Evolutionary conservation across 1,140 invertebrate genomes (phyloP).

Genomic region (Drosophila repleta): DNA sequence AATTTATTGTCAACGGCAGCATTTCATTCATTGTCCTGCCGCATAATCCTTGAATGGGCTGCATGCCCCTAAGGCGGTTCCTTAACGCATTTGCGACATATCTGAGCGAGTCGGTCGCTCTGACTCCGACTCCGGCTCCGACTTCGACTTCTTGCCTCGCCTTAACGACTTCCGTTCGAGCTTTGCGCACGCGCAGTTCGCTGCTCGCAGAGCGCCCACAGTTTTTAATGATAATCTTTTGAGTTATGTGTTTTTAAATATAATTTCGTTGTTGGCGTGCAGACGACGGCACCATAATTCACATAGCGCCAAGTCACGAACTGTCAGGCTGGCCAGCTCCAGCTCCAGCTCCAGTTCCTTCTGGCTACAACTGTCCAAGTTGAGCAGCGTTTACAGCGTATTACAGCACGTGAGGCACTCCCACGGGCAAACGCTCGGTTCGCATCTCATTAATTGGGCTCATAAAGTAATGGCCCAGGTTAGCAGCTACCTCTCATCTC

Average conservation of each 20-base stretch:
- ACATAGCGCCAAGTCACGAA: slow-evolving; percentile 81
- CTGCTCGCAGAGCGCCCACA: slow-evolving; percentile 62
- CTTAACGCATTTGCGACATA: slow-evolving; percentile 60
- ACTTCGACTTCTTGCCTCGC: slow-evolving; percentile 22
- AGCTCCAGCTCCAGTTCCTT: neutral
- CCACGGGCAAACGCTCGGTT: slow-evolving; percentile 46
- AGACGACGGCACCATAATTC: slow-evolving; percentile 75
- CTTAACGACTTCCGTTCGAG: slow-evolving; percentile 79
- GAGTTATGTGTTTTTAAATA: slow-evolving; percentile 84
- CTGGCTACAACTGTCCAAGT: slow-evolving; percentile 25
- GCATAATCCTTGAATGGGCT: slow-evolving; percentile 73
- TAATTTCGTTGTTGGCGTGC: slow-evolving; percentile 82
- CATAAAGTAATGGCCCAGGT: slow-evolving; percentile 66
- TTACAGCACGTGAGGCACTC: slow-evolving; percentile 50
- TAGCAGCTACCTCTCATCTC: neutral
- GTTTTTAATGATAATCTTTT: slow-evolving; percentile 83
- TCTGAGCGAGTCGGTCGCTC: slow-evolving; percentile 36
- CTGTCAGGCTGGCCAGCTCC: slow-evolving; percentile 51
- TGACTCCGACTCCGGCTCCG: neutral
- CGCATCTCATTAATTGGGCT: slow-evolving; percentile 68
- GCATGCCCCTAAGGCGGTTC: slow-evolving; percentile 50
- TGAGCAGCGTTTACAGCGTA: slow-evolving; percentile 18
- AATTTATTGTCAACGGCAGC: slow-evolving; percentile 79
- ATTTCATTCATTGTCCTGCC: slow-evolving; percentile 72
- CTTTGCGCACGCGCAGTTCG: slow-evolving; percentile 72